Conservation (phyloP, 1,140 invertebrate genomes). For the Phocides pigmalion region DNA sequence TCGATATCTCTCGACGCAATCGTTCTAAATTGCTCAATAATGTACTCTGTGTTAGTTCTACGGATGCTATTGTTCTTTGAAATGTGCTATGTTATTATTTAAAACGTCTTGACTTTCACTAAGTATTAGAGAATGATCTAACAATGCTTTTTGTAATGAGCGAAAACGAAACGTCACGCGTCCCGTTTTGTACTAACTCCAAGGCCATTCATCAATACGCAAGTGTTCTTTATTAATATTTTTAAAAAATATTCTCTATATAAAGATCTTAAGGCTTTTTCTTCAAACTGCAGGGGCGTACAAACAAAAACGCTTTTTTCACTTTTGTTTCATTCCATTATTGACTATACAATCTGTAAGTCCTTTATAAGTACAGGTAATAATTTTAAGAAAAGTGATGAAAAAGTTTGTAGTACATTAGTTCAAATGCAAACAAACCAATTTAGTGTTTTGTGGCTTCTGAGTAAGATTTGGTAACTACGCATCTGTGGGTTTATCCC, state of each 20-base stretch:
- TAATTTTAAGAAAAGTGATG: no score
- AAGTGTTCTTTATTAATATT: not conserved
- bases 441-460: no score
- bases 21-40: slow-evolving; percentile 67
- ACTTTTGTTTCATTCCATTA: no score
- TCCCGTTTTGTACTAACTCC: slow-evolving; percentile 23
- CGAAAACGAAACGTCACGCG: slow-evolving; percentile 21
- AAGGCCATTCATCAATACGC: slow-evolving; percentile 27
- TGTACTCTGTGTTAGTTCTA: slow-evolving; percentile 58
- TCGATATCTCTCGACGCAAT: slow-evolving; percentile 53
- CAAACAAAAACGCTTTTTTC: no score
- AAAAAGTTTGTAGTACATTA: no score
- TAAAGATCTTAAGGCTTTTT: slow-evolving; percentile 9
- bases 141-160: slow-evolving; percentile 35
- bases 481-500: no score
- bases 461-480: no score
- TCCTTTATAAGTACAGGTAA: no score
- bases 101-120: slow-evolving; percentile 54
- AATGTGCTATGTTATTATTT: slow-evolving; percentile 38
- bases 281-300: no score
- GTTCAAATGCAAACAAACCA: no score
- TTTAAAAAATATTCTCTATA: slow-evolving; percentile 6
- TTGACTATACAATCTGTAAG: no score
- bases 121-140: slow-evolving; percentile 19
- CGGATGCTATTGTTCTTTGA: slow-evolving; percentile 59